Conservation (phyloP, 2,113 vertebrate species). For the Perccottus glenii region DNA sequence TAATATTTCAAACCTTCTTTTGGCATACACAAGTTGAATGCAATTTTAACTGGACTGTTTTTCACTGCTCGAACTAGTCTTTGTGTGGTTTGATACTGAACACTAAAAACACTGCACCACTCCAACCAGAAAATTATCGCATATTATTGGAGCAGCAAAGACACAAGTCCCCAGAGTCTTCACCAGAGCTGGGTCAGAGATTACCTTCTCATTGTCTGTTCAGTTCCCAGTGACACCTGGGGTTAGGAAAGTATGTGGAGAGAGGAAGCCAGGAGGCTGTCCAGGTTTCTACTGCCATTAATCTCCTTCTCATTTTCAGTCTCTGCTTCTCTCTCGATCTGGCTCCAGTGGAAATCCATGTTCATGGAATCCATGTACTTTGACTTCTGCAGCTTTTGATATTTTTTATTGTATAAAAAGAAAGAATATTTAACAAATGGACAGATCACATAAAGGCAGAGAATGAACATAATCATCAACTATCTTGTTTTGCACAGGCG, state of each 20-base stretch:
- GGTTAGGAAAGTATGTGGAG: conserved; percentile 51
- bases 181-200: conserved; percentile 66
- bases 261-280: conserved; percentile 32
- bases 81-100: not conserved
- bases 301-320: conserved; percentile 40
- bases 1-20: too few relatives aligned
- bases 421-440: too few relatives aligned
- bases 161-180: conserved; percentile 48
- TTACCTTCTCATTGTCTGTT: conserved; percentile 73
- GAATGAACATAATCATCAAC: too few relatives aligned
- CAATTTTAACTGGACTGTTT: too few relatives aligned
- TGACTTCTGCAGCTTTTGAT: too few relatives aligned
- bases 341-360: not conserved
- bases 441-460: too few relatives aligned
- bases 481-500: too few relatives aligned
- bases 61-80: too few relatives aligned
- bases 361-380: too few relatives aligned
- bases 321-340: not conserved
- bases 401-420: too few relatives aligned
- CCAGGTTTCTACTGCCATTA: conserved; percentile 51
- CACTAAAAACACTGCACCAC: conserved; percentile 27
- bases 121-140: conserved; percentile 55
- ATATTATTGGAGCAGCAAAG: conserved; percentile 39
- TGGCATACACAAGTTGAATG: too few relatives aligned
- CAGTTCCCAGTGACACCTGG: conserved; percentile 61